These are phyloP conservation scores for Liasis olivaceus DNA, from an alignment of 2,797 vertebrate genomes.

Conservation along the genomic window DNA sequence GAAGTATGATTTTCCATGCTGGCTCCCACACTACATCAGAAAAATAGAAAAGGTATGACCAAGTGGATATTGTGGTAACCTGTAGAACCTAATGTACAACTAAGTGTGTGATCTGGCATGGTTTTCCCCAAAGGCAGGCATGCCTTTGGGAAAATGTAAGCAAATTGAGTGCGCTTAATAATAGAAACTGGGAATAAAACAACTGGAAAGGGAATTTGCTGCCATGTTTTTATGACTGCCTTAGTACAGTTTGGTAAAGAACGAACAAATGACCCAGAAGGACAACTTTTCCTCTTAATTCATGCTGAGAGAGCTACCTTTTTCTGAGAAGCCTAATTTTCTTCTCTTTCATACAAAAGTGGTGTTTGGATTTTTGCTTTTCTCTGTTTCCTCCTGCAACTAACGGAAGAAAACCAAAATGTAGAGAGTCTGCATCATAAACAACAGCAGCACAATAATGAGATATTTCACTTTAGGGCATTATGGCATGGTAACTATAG, in stretches of 20 bases:
- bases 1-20: not conserved
- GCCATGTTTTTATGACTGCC: not conserved
- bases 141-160: not conserved
- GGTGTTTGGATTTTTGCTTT: not conserved
- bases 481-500: not conserved
- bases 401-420: not conserved
- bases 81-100: not conserved
- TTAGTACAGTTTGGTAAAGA: not conserved
- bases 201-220: not conserved
- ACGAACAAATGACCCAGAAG: constrained; percentile 6
- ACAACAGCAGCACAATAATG: constrained; percentile 8
- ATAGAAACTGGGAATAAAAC: not conserved
- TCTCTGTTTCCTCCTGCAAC: not conserved
- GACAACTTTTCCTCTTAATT: constrained; percentile 18
- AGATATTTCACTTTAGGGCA: not conserved
- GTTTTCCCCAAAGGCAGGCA: not conserved
- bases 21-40: not conserved
- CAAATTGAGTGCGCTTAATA: not conserved
- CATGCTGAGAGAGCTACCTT: not conserved
- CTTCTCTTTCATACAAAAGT: not conserved
- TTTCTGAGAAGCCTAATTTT: constrained; percentile 11
- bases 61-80: not conserved
- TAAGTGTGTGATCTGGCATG: not conserved
- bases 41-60: not conserved
- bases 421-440: not conserved